A percentile compares a stretch with the other conserved stretches of the same genome.
These are phyloP conservation scores for Kryptolebias ocellatus DNA, from an alignment of 2,797 vertebrate genomes.

Conservation along the genomic window DNA sequence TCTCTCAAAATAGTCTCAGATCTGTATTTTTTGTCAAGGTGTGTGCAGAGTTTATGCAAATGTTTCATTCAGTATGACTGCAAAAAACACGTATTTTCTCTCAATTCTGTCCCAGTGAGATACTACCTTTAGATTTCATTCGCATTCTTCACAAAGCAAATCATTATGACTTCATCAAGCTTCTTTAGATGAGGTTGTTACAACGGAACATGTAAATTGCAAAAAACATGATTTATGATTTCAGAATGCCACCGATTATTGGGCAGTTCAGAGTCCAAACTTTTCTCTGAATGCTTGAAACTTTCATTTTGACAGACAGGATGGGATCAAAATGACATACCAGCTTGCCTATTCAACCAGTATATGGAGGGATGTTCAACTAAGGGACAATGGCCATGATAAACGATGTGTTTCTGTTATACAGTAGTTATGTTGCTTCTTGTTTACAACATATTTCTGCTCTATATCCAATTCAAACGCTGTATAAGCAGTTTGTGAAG, in stretches of 20 bases:
- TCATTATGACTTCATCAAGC: no score
- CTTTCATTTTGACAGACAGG: not conserved
- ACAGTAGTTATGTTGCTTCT: not conserved
- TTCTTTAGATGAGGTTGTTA: no score
- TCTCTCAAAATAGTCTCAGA: no score
- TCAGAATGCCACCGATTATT: not conserved
- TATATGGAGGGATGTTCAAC: not conserved
- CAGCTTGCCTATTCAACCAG: not conserved
- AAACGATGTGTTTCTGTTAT: not conserved
- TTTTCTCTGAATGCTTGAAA: not conserved
- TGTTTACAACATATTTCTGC: conserved; percentile 16
- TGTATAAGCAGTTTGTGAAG: conserved; percentile 15
- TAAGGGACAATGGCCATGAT: not conserved
- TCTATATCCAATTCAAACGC: not conserved
- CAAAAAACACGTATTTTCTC: no score
- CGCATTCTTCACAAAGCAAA: no score
- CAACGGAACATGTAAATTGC: no score
- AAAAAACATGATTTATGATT: no score
- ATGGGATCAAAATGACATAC: not conserved
- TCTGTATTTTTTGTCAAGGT: no score
- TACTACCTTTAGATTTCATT: no score
- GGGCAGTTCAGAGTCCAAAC: not conserved
- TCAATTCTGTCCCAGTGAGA: no score
- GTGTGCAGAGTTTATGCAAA: no score
- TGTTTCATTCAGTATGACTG: no score